These are phyloP conservation scores for Rhea pennata DNA, from an alignment of 2,113 vertebrate species.

Conservation along the genomic window DNA sequence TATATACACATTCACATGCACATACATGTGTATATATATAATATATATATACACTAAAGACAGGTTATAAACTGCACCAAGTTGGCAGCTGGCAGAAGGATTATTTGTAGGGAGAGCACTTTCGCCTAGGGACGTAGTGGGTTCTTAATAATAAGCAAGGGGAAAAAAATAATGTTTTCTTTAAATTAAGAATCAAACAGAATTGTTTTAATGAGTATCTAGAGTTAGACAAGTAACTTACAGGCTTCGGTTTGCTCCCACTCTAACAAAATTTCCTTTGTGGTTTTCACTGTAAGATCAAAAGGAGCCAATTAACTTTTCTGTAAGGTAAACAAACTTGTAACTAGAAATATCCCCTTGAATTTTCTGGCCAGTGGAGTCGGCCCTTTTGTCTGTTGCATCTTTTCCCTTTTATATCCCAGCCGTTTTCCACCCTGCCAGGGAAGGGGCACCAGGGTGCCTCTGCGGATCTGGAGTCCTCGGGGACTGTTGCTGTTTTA, in stretches of 20 bases:
- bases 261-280: conserved; percentile 80
- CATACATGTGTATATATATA: background rate
- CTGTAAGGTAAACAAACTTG: conserved; percentile 79
- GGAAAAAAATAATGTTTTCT: conserved; percentile 74
- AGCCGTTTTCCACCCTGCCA: background rate
- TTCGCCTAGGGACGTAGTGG: conserved; percentile 67
- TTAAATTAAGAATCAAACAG: conserved; percentile 79
- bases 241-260: conserved; percentile 62
- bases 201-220: conserved; percentile 83
- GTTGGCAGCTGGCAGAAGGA: conserved; percentile 54
- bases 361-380: conserved; percentile 46
- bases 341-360: conserved; percentile 73
- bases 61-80: conserved; percentile 61
- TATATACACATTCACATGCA: background rate
- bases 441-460: background rate
- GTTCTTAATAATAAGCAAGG: conserved; percentile 74
- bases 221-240: conserved; percentile 52
- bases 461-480: fast-evolving
- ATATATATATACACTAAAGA: conserved; percentile 22
- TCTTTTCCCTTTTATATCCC: background rate
- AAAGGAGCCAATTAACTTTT: conserved; percentile 83
- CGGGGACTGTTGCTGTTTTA: background rate
- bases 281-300: conserved; percentile 79
- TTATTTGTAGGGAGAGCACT: conserved; percentile 43
- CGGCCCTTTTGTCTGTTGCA: conserved; percentile 44